These are phyloP conservation scores for Monochamus alternatus DNA, from an alignment of 2,888 invertebrate genomes.

Conservation along the genomic window DNA sequence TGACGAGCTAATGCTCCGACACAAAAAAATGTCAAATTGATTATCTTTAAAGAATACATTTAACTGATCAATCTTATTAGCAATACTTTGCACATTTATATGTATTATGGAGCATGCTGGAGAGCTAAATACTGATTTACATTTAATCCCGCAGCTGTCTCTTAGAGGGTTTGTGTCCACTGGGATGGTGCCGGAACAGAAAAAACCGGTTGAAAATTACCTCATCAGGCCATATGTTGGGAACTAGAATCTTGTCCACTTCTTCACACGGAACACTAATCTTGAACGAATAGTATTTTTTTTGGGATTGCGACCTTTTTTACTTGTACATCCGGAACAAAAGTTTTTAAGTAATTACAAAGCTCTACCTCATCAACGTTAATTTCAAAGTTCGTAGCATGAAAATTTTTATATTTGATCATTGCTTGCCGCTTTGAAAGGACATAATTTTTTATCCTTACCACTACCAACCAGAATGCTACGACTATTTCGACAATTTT, in stretches of 20 bases:
- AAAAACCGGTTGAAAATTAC: no score
- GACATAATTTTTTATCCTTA: no score
- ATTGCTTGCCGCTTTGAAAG: no score
- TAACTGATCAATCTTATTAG: slow-evolving; percentile 71
- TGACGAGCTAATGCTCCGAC: neutral
- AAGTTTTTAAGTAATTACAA: neutral
- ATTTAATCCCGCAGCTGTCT: no score
- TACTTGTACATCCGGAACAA: neutral
- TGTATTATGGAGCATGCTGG: neutral
- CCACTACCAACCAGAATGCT: no score
- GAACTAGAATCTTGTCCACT: neutral
- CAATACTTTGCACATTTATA: slow-evolving; percentile 75
- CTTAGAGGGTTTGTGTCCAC: no score
- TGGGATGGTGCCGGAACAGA: no score
- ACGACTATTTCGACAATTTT: no score
- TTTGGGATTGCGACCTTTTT: neutral
- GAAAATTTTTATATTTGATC: no score
- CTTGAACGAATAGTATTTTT: neutral
- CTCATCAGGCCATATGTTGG: no score
- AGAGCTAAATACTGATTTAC: neutral
- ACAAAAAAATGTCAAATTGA: neutral
- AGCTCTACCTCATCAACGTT: neutral
- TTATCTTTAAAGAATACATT: neutral
- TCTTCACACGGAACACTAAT: neutral
- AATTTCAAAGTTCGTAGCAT: no score